phyloP scores from a whole-genome alignment of 2,888 invertebrate species.

The Patella depressa region DNA sequence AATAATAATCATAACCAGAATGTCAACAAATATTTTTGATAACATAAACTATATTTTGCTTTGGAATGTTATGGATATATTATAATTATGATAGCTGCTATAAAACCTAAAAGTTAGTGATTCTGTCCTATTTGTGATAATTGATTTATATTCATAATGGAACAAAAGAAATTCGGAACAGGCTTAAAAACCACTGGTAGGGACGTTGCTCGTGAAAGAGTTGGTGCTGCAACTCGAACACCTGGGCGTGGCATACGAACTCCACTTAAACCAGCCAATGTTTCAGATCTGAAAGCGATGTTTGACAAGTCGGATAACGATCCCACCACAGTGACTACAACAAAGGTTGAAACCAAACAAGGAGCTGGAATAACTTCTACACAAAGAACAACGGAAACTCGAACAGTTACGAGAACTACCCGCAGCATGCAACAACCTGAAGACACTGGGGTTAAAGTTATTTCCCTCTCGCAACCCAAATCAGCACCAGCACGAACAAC shows the following conservation, averaged over 20 bases:
- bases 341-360: constrained; percentile 11
- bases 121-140: too few relatives aligned
- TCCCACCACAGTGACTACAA: neutral
- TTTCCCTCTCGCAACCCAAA: constrained; percentile 14
- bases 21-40: too few relatives aligned
- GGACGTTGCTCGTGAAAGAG: constrained; percentile 17
- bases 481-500: neutral
- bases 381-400: neutral
- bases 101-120: too few relatives aligned
- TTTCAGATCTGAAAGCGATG: constrained; percentile 47
- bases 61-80: too few relatives aligned
- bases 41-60: too few relatives aligned
- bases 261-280: constrained; percentile 45
- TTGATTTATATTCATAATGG: constrained; percentile 18
- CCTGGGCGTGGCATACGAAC: constrained; percentile 31
- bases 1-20: too few relatives aligned
- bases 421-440: constrained; percentile 5
- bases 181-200: constrained; percentile 30
- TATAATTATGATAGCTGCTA: too few relatives aligned
- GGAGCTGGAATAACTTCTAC: neutral
- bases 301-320: constrained; percentile 39
- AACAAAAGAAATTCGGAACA: constrained; percentile 30
- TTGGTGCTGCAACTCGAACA: constrained; percentile 19
- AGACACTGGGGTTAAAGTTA: constrained; percentile 15
- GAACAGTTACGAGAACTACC: constrained; percentile 7